phyloP scores from a whole-genome alignment of 2,113 vertebrate species.

The Gnathonemus longibarbis region DNA sequence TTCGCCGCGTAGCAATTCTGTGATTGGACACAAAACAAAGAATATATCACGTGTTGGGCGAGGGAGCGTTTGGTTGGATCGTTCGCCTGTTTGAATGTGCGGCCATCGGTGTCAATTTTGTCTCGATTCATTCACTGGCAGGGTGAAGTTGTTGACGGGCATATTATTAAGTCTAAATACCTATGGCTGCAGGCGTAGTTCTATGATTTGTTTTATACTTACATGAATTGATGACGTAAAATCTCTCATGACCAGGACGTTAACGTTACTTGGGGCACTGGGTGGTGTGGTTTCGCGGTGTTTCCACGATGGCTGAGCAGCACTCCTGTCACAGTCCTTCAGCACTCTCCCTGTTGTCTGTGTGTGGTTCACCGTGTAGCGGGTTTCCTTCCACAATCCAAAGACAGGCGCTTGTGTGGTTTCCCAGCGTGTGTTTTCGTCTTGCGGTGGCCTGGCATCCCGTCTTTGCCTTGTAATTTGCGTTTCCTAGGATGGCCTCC shows the following conservation, averaged over 20 bases:
- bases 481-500: not conserved
- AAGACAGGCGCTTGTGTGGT: not conserved
- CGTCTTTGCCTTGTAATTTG: not conserved
- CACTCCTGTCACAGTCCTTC: too few species aligned
- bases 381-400: not conserved
- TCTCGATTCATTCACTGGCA: not conserved
- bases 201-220: not conserved
- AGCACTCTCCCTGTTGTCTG: not conserved
- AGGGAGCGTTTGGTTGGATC: not conserved
- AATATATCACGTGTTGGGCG: not conserved
- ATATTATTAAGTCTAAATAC: not conserved
- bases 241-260: not conserved
- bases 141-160: not conserved
- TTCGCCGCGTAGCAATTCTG: not conserved
- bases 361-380: not conserved
- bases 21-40: constrained; percentile 32
- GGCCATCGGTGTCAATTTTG: not conserved
- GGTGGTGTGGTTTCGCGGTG: not conserved
- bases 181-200: not conserved
- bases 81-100: not conserved
- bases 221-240: not conserved
- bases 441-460: not conserved
- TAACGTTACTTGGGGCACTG: not conserved
- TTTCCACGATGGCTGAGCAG: too few species aligned
- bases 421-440: not conserved